These are phyloP conservation scores for Urocitellus parryii DNA, from an alignment of 2,113 vertebrate species.

Conservation along the genomic window DNA sequence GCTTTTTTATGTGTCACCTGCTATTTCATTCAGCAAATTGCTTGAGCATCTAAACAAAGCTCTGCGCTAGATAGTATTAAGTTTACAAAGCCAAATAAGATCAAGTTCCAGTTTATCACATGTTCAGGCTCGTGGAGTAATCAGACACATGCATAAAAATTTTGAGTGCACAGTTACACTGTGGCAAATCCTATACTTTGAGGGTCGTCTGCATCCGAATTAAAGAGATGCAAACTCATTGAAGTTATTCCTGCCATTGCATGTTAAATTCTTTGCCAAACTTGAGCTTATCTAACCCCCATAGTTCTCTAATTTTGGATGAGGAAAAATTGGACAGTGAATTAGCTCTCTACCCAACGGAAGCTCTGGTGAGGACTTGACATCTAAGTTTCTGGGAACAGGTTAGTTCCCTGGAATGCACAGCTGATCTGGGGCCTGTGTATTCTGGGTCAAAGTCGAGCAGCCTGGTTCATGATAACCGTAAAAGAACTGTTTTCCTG, in stretches of 20 bases:
- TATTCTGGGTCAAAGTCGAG: neutral
- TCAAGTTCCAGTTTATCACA: neutral
- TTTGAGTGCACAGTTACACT: neutral
- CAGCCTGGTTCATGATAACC: neutral
- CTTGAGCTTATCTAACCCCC: neutral
- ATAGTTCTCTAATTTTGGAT: neutral
- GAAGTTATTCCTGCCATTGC: neutral
- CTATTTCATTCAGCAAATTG: constrained; percentile 25
- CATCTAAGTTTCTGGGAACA: neutral
- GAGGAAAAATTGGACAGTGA: neutral
- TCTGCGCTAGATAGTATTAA: neutral
- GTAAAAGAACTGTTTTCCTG: neutral
- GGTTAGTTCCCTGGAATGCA: neutral
- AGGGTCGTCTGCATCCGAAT: neutral
- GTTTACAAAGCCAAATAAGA: neutral
- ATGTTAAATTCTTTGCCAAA: neutral
- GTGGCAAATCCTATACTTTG: neutral
- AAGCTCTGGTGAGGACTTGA: neutral
- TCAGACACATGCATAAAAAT: neutral
- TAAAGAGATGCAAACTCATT: neutral
- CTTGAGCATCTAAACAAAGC: constrained; percentile 7
- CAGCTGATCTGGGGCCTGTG: neutral
- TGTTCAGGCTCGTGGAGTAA: neutral
- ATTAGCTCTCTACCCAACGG: neutral
- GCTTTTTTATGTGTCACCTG: neutral